Percentiles rank a stretch among this genome's conserved stretches.
These are phyloP conservation scores for Crepidodera aurea DNA, from an alignment of 2,888 invertebrate genomes.

Conservation along the genomic window DNA sequence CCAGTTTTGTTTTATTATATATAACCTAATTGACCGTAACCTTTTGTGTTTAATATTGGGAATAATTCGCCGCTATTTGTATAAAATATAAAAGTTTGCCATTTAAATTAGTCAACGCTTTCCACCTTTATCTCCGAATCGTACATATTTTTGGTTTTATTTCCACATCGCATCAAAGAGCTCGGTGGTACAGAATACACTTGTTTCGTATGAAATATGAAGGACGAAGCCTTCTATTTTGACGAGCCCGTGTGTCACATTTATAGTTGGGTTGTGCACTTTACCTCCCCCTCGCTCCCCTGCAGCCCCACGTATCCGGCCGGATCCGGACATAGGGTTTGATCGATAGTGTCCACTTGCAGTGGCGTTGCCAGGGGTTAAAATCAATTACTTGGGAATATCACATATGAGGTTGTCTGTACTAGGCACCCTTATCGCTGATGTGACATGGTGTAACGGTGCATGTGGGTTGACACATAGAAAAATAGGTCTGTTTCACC, in stretches of 20 bases:
- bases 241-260: slow-evolving; percentile 31
- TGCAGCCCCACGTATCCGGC: slow-evolving; percentile 47
- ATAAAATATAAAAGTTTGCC: too few species aligned
- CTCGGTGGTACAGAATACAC: background rate
- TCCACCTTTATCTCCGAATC: background rate
- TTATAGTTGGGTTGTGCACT: slow-evolving; percentile 35
- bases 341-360: slow-evolving; percentile 60
- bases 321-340: slow-evolving; percentile 56
- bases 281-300: slow-evolving; percentile 37
- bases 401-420: slow-evolving; percentile 38
- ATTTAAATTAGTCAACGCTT: too few species aligned
- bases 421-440: slow-evolving; percentile 44
- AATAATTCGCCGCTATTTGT: too few species aligned
- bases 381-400: slow-evolving; percentile 48
- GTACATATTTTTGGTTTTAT: background rate
- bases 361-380: slow-evolving; percentile 24
- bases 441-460: slow-evolving; percentile 28
- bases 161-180: background rate
- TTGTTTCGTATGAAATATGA: slow-evolving; percentile 27
- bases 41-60: too few species aligned
- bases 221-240: slow-evolving; percentile 27
- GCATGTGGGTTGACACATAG: background rate
- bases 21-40: too few species aligned
- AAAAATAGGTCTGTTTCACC: too few species aligned
- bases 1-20: too few species aligned